Evolutionary conservation across 2,113 vertebrate species (phyloP).

Genomic region (Phycodurus eques): DNA sequence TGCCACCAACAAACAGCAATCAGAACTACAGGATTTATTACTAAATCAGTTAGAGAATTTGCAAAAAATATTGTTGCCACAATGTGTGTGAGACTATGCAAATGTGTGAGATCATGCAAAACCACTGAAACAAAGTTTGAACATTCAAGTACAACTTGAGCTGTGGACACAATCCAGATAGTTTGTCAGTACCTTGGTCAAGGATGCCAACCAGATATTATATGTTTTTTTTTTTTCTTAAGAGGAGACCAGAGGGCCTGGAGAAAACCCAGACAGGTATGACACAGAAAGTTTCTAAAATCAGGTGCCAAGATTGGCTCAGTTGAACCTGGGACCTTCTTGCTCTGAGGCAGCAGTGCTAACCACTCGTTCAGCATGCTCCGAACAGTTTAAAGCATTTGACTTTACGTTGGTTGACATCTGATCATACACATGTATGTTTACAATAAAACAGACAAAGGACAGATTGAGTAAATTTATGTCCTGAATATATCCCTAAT

Average conservation of each 20-base stretch:
- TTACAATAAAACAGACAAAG: too few species aligned
- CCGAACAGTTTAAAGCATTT: neutral
- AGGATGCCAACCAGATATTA: neutral
- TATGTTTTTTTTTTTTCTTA: neutral
- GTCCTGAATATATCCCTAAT: too few species aligned
- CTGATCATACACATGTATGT: too few species aligned
- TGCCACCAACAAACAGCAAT: slow-evolving; percentile 67
- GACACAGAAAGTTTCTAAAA: neutral
- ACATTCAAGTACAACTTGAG: neutral
- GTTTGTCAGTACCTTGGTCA: too few species aligned
- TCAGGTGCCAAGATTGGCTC: neutral
- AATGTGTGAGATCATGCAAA: neutral
- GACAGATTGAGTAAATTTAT: too few species aligned
- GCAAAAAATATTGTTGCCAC: neutral
- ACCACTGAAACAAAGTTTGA: neutral
- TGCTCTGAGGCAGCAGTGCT: neutral
- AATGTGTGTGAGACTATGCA: neutral
- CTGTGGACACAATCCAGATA: neutral
- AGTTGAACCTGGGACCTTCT: neutral
- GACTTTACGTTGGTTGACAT: neutral
- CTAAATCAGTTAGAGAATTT: slow-evolving; percentile 58
- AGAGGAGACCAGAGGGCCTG: neutral
- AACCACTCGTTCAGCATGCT: neutral
- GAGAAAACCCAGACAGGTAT: neutral
- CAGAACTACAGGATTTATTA: slow-evolving; percentile 66